Conservation (phyloP, 2,888 invertebrate species). For the Oxycera nigricornis region DNA sequence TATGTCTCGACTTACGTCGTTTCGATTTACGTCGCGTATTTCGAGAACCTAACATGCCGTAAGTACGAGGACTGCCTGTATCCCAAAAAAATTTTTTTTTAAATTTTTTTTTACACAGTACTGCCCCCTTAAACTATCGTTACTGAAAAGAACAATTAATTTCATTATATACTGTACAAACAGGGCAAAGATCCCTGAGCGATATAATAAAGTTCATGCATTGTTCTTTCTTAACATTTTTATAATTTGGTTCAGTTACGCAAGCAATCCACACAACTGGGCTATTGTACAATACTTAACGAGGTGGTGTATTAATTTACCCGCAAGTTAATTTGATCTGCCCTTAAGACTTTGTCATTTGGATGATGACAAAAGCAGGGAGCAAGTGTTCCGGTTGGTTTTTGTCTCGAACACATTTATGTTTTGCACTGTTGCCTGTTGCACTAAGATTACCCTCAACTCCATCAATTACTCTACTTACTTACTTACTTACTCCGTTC, state of each 20-base stretch:
- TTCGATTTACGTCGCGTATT: too few species aligned
- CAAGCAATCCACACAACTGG: constrained; percentile 19
- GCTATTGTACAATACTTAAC: constrained; percentile 8
- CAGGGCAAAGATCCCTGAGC: constrained; percentile 10
- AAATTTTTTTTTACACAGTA: too few species aligned
- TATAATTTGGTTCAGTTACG: constrained; percentile 43
- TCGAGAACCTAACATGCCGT: too few species aligned
- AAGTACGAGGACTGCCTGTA: too few species aligned
- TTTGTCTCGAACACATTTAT: constrained; percentile 17
- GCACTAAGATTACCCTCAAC: constrained; percentile 31
- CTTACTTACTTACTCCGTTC: constrained; percentile 4
- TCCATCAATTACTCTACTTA: constrained; percentile 32
- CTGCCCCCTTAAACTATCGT: too few species aligned
- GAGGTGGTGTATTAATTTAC: constrained; percentile 44
- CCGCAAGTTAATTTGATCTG: constrained; percentile 44
- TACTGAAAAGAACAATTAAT: too few species aligned
- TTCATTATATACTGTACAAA: not conserved
- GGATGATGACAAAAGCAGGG: constrained; percentile 10
- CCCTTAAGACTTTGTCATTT: constrained; percentile 27
- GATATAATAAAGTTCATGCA: constrained; percentile 41
- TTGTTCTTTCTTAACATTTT: constrained; percentile 32
- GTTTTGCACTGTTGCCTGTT: constrained; percentile 21
- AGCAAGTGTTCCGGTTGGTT: constrained; percentile 29
- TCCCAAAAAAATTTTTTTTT: too few species aligned
- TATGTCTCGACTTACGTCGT: too few species aligned